Percentiles rank a stretch among this genome's conserved stretches.
Conservation (phyloP, 1,140 invertebrate genomes). For the Neodiprion fabricii region DNA sequence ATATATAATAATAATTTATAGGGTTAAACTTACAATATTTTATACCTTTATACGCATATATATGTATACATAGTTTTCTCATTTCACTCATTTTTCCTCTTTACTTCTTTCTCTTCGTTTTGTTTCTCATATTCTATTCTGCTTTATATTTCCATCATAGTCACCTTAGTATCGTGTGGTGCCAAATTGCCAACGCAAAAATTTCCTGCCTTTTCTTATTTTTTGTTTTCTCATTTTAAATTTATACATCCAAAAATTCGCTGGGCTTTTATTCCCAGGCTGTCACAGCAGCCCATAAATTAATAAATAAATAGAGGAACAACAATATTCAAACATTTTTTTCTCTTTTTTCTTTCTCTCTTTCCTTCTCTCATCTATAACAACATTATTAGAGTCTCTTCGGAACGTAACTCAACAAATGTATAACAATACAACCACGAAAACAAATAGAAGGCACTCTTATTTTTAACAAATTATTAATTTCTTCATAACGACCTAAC, state of each 20-base stretch:
- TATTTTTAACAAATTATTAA: slow-evolving; percentile 51
- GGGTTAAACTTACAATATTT: slow-evolving; percentile 19
- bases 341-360: slow-evolving; percentile 32
- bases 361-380: slow-evolving; percentile 44
- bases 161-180: background rate
- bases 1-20: slow-evolving; percentile 38
- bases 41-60: slow-evolving; percentile 30
- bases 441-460: slow-evolving; percentile 63
- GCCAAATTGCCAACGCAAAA: background rate
- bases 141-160: background rate
- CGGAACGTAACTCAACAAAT: slow-evolving; percentile 58
- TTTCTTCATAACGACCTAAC: slow-evolving; percentile 44
- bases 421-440: slow-evolving; percentile 58
- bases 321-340: slow-evolving; percentile 51
- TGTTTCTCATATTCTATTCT: background rate
- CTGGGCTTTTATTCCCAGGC: background rate
- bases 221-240: background rate
- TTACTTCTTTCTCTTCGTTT: background rate
- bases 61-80: background rate
- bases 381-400: slow-evolving; percentile 57
- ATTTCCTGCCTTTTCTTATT: background rate
- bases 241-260: background rate
- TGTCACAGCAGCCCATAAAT: slow-evolving; percentile 37
- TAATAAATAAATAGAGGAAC: slow-evolving; percentile 59
- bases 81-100: background rate